Evolutionary conservation across 2,797 vertebrate genomes (phyloP).

Genomic region (Macroramphosus scolopax): DNA sequence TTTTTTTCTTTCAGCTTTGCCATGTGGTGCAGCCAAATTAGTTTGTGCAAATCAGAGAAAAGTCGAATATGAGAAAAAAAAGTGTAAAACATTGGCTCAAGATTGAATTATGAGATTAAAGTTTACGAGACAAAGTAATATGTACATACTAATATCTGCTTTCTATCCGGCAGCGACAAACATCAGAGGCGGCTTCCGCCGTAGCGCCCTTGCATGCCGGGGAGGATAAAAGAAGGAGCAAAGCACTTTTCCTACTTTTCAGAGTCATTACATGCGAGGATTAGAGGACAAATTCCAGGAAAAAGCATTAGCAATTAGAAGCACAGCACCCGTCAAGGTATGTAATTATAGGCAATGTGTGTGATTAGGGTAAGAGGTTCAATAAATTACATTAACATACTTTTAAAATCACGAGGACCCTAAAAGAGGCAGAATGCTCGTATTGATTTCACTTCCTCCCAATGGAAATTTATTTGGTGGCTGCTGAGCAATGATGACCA

Average conservation of each 20-base stretch:
- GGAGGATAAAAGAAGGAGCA: slow-evolving; percentile 55
- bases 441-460: slow-evolving; percentile 78
- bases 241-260: slow-evolving; percentile 69
- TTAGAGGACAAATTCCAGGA: slow-evolving; percentile 80
- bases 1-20: no score
- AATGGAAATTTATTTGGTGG: slow-evolving; percentile 79
- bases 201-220: slow-evolving; percentile 11
- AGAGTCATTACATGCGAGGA: slow-evolving; percentile 69
- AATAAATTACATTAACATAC: slow-evolving; percentile 86
- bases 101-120: background rate
- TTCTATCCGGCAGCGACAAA: slow-evolving; percentile 15
- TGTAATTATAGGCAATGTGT: slow-evolving; percentile 81
- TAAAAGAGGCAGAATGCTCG: slow-evolving; percentile 72
- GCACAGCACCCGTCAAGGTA: slow-evolving; percentile 74
- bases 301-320: slow-evolving; percentile 84
- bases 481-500: slow-evolving; percentile 67
- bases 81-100: no score
- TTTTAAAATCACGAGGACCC: slow-evolving; percentile 76
- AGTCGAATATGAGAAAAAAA: background rate
- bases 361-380: slow-evolving; percentile 84
- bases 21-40: background rate
- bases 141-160: slow-evolving; percentile 11
- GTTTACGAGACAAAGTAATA: background rate
- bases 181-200: slow-evolving; percentile 20
- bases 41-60: slow-evolving; percentile 6